Evolutionary conservation across 1,140 invertebrate species (phyloP), one percentile per base, ranked within the genome.

Genomic region (Nylanderia fulva): DNA sequence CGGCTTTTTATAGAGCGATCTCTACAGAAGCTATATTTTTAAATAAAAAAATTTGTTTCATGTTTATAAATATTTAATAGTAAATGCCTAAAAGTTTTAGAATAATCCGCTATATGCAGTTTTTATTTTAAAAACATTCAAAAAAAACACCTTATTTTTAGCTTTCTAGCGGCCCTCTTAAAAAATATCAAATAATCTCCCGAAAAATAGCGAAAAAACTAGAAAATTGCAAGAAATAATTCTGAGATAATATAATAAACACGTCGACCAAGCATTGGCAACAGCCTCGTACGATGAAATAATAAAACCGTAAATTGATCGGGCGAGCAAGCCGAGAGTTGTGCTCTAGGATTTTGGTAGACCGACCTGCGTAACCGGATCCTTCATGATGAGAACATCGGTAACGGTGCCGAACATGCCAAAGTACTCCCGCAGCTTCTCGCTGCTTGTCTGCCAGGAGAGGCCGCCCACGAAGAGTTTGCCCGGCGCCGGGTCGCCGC

Each of bases 301-400:
- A 29, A 69, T 29, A 66, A 66, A 80, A 80, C 33, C 76, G 52
- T 82, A 71, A n/a, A 74, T 39, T 77, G 60, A 66, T 29, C 9
- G 33, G 39, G 39, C 76, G 74, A 84, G 45, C 42, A 83, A 89
- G 79, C 39, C 68, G 72, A 52, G 58, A 80, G 87, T 64, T 84
- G 87, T 82, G 52, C 85, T 86, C 86, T n/a, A 58, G 71, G 83
- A 61, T 15, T n/a, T 60, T 45, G 24, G 69, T 86, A 72, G 76
- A 94, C 94, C 95, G 95, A 98, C 98, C 97, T 98, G 98, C 85
- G 98, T 98, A 18, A 98, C 97, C 2, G 98, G 98, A 95, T 98
- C 98, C 96, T 98, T 98, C 98, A 98, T 98, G 90, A 98, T 98
- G 66, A 98, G 96, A 61, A 98, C 98, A 93, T 98, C 98, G n/a